These are phyloP conservation scores for Paraescarpia echinospica DNA, from an alignment of 1,140 invertebrate species.

Conservation along the genomic window DNA sequence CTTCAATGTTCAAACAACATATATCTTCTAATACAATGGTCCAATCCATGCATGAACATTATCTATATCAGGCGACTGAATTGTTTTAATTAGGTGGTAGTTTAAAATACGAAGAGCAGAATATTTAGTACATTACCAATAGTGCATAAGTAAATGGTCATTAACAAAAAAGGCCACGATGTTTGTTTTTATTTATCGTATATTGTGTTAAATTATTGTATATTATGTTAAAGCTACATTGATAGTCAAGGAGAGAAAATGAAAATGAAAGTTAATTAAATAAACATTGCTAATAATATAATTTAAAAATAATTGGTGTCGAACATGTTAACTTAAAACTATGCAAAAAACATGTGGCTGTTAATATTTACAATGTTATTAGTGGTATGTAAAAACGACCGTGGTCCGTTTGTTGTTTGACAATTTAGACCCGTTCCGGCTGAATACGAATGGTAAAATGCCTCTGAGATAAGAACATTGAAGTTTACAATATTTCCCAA, in stretches of 20 bases:
- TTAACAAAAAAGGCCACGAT: too few species aligned
- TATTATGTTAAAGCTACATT: too few species aligned
- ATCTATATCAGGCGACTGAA: too few species aligned
- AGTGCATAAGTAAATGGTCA: too few species aligned
- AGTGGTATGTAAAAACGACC: not conserved
- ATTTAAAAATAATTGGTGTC: not conserved
- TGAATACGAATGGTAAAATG: not conserved
- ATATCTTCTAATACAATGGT: not conserved
- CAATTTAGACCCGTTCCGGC: not conserved
- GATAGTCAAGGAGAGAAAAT: too few species aligned
- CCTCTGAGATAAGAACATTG: not conserved
- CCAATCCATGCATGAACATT: not conserved
- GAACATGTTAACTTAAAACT: not conserved
- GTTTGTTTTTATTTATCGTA: too few species aligned
- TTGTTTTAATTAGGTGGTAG: not conserved
- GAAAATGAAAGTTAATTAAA: not conserved
- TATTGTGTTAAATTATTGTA: too few species aligned
- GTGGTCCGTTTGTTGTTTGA: not conserved
- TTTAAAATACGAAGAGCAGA: not conserved
- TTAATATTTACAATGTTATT: not conserved
- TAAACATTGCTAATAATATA: not conserved
- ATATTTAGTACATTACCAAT: too few species aligned
- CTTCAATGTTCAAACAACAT: not conserved
- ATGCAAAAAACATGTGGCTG: not conserved
- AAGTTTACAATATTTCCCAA: not conserved